Base-by-base conservation (phyloP, 2,888 invertebrate species). In the Phengaris alcon region DNA sequence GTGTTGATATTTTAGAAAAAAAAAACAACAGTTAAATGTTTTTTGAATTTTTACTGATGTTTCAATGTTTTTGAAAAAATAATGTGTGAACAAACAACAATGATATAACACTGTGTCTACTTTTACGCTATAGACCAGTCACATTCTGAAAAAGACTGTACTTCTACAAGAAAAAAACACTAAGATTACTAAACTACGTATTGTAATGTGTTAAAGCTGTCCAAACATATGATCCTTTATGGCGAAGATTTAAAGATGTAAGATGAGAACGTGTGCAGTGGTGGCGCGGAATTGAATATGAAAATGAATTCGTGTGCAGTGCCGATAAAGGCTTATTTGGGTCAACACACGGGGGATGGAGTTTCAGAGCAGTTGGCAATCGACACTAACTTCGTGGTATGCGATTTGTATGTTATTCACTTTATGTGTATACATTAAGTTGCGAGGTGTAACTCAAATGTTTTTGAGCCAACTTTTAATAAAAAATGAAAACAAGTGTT, bases 291-390 rank as follows among this genome's bases (percentile, higher is more conserved):
- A 69, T 69, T 69, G 69, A 54, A 54, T 54, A 54, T 72, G 54
- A 72, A 52, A 72, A 52, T 72, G 52, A 51, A 52, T 35, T 48
- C 48, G 72, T 72, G 35, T 54, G 64, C 64, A 64, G 35, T 35
- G 64, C 12, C 72, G 72, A 72, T 72, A 54, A 54, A 72, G 52
- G 22, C 72, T 35, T 35, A 54, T 72, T 35, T 35, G 52, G 72
- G 52, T 22, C 72, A 72, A 52, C 13, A 54, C 72, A 52, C 48
- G 13, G 52, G 52, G 72, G 72, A 69, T 72, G 35, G 35, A 22
- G 13, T 72, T 15, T 54, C 51, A 13, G 12, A 22, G 52, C 52
- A 54, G 13, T 54, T 51, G 70, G 52, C 70, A 15, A 70, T 70
- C 70, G 70, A 6, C 35, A 52, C 15, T 51, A 22, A 70, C 70